These are phyloP conservation scores for Apeira syringaria DNA, from an alignment of 2,888 invertebrate species.

Conservation along the genomic window DNA sequence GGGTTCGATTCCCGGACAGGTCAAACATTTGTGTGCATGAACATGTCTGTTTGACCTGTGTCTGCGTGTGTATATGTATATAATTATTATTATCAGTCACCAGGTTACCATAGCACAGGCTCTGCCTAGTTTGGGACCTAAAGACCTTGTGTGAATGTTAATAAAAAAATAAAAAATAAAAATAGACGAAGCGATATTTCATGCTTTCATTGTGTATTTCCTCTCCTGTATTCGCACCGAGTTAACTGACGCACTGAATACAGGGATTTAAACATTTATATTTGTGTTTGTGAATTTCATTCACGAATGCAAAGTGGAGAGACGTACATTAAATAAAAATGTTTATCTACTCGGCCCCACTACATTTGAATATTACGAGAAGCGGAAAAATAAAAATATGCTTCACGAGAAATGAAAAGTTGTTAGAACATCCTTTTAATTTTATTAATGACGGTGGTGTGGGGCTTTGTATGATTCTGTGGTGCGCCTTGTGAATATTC, in stretches of 20 bases:
- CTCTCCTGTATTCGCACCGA: too few relatives aligned
- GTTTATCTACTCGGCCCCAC: slow-evolving; percentile 29
- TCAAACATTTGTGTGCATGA: too few relatives aligned
- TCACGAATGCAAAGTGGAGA: slow-evolving; percentile 35
- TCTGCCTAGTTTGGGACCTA: too few relatives aligned
- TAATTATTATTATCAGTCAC: too few relatives aligned
- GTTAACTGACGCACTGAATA: slow-evolving; percentile 16
- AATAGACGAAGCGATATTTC: too few relatives aligned
- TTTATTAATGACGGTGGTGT: neutral
- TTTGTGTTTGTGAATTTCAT: slow-evolving; percentile 37
- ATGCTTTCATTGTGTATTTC: too few relatives aligned
- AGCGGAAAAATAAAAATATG: slow-evolving; percentile 15
- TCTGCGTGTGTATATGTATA: too few relatives aligned
- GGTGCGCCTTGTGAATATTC: neutral
- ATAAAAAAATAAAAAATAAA: too few relatives aligned
- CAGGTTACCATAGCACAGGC: too few relatives aligned
- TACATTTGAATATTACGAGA: slow-evolving; percentile 24
- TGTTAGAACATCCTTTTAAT: slow-evolving; percentile 6
- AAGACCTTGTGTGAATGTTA: too few relatives aligned
- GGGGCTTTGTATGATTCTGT: neutral
- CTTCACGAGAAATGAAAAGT: slow-evolving; percentile 8
- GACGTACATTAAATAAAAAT: slow-evolving; percentile 35
- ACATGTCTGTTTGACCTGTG: too few relatives aligned
- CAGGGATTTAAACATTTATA: slow-evolving; percentile 24
- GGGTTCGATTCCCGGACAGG: too few relatives aligned